Percentiles rank a stretch among this genome's conserved stretches.
Conservation (phyloP, 2,113 vertebrate species). For the Monopterus albus region DNA sequence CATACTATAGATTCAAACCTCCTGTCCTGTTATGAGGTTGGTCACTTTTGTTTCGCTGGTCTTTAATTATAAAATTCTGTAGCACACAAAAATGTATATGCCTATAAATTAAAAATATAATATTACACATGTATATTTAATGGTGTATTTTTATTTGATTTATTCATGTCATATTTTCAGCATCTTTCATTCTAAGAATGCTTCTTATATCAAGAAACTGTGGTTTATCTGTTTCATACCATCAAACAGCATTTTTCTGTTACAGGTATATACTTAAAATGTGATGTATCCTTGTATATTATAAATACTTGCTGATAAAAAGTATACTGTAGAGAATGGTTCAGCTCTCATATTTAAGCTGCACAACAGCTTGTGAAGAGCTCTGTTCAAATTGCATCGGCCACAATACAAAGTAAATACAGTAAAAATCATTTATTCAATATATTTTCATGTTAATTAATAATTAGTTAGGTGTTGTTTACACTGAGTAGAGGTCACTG, state of each 20-base stretch:
- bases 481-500: constrained; percentile 39
- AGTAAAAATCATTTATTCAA: constrained; percentile 2
- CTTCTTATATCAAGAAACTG: no score
- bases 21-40: constrained; percentile 33
- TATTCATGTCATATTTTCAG: background rate
- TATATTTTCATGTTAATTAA: background rate
- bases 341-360: background rate
- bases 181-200: no score
- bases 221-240: background rate
- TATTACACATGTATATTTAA: constrained; percentile 5
- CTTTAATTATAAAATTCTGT: constrained; percentile 76
- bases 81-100: constrained; percentile 55
- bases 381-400: constrained; percentile 28
- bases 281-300: background rate
- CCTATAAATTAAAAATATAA: constrained; percentile 61
- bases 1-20: constrained; percentile 27
- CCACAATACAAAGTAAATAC: background rate
- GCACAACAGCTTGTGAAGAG: background rate
- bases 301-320: constrained; percentile 18
- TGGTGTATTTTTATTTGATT: constrained; percentile 9
- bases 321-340: constrained; percentile 5
- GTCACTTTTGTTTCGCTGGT: constrained; percentile 71
- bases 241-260: background rate
- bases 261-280: background rate
- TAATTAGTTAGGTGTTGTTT: background rate